These are phyloP conservation scores for Acanthosoma haemorrhoidale DNA, from an alignment of 2,888 invertebrate genomes.

Conservation along the genomic window DNA sequence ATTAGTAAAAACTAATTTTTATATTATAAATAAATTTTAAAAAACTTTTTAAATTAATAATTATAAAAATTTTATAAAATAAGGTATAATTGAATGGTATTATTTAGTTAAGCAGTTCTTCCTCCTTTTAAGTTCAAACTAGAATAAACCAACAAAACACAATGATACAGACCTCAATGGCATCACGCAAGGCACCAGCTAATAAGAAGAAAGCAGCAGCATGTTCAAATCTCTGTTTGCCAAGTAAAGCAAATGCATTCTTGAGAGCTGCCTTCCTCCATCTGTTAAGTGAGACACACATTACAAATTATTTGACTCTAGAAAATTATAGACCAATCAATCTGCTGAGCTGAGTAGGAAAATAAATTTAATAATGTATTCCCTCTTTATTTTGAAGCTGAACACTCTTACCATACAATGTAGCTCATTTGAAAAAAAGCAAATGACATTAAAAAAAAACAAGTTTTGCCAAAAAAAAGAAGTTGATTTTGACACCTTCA, in stretches of 20 bases:
- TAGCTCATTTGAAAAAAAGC: too few species aligned
- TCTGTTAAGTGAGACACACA: too few species aligned
- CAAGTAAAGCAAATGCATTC: slow-evolving; percentile 93
- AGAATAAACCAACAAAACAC: background rate
- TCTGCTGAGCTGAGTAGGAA: too few species aligned
- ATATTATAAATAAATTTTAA: background rate
- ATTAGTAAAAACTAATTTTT: background rate
- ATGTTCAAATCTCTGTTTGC: slow-evolving; percentile 77
- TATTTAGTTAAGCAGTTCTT: background rate
- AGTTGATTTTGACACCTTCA: too few species aligned
- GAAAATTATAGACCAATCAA: too few species aligned
- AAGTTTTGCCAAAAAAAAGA: too few species aligned
- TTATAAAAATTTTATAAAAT: background rate
- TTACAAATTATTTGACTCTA: too few species aligned
- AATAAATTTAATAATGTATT: too few species aligned
- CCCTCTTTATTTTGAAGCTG: too few species aligned
- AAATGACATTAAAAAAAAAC: too few species aligned
- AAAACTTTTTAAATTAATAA: background rate
- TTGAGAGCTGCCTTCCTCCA: slow-evolving; percentile 97
- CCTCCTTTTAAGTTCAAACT: background rate
- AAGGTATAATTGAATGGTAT: background rate
- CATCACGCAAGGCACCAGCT: slow-evolving; percentile 89
- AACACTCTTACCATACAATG: too few species aligned
- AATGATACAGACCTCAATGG: slow-evolving; percentile 68
- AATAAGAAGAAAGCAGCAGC: slow-evolving; percentile 97